Evolutionary conservation across 2,888 invertebrate species (phyloP).

Genomic region (Pristionchus entomophagus): DNA sequence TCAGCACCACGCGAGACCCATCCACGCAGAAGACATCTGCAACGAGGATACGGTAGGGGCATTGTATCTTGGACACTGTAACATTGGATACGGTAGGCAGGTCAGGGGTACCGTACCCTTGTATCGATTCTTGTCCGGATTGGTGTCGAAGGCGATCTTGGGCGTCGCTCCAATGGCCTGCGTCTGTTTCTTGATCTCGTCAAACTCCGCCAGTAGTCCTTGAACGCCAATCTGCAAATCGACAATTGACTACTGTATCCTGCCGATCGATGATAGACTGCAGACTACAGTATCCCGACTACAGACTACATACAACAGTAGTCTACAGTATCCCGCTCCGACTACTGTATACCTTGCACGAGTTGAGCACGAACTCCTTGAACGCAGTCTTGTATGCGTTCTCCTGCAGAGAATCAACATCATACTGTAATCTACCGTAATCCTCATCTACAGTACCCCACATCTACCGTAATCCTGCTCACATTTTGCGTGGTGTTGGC

Average conservation of each 20-base stretch:
- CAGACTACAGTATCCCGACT: background rate
- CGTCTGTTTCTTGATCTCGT: constrained; percentile 52
- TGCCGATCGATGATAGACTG: background rate
- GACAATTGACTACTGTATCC: background rate
- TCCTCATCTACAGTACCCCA: background rate
- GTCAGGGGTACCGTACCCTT: constrained; percentile 55
- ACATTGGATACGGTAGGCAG: background rate
- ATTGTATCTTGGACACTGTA: constrained; percentile 40
- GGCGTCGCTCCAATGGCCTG: constrained; percentile 55
- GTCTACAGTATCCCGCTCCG: background rate
- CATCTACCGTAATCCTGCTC: background rate
- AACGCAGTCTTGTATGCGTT: constrained; percentile 7
- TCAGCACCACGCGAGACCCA: constrained; percentile 62
- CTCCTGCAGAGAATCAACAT: background rate
- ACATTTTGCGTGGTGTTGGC: background rate
- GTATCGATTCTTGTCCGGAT: constrained; percentile 67
- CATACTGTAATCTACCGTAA: background rate
- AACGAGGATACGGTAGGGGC: background rate
- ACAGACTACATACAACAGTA: background rate
- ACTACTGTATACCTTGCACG: background rate
- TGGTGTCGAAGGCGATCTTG: constrained; percentile 58
- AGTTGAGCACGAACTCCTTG: constrained; percentile 17
- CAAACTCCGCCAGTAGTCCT: constrained; percentile 53
- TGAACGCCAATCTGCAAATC: constrained; percentile 52
- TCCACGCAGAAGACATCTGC: constrained; percentile 67